phyloP scores from a whole-genome alignment of 2,797 vertebrate species.

The Decapterus maruadsi region DNA sequence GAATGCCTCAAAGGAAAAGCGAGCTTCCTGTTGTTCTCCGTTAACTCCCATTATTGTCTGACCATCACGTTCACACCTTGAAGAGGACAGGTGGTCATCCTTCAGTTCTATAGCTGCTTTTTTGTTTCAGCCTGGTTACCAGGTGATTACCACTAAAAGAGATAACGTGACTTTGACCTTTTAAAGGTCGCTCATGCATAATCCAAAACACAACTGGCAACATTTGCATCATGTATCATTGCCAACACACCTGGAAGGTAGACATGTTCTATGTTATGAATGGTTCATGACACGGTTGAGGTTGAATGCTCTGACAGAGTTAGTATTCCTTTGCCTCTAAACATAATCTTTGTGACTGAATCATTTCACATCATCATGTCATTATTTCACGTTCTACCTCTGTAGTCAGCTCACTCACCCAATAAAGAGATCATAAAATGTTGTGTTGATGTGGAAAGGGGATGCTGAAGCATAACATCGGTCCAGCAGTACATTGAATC shows the following conservation, averaged over 20 bases:
- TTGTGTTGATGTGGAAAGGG: constrained; percentile 59
- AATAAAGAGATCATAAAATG: constrained; percentile 79
- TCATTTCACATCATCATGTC: neutral
- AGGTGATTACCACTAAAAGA: neutral
- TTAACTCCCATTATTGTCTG: constrained; percentile 79
- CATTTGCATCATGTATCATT: neutral
- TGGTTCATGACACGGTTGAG: no score
- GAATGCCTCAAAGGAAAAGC: constrained; percentile 84
- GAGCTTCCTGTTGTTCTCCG: constrained; percentile 75
- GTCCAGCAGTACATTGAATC: constrained; percentile 83
- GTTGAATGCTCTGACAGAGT: no score
- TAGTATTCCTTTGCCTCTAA: neutral
- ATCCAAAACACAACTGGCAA: neutral
- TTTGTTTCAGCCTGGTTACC: neutral
- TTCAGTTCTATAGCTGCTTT: neutral
- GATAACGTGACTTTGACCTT: neutral
- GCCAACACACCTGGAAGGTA: neutral
- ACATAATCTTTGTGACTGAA: neutral
- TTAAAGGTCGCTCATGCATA: neutral
- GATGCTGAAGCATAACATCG: constrained; percentile 79
- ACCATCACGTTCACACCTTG: constrained; percentile 75
- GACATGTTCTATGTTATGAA: neutral
- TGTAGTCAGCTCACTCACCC: constrained; percentile 72
- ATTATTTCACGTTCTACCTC: neutral
- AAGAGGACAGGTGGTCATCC: neutral